A percentile compares a stretch with the other conserved stretches of the same genome.
phyloP scores from a whole-genome alignment of 2,113 vertebrate species.

The Prietella phreatophila region DNA sequence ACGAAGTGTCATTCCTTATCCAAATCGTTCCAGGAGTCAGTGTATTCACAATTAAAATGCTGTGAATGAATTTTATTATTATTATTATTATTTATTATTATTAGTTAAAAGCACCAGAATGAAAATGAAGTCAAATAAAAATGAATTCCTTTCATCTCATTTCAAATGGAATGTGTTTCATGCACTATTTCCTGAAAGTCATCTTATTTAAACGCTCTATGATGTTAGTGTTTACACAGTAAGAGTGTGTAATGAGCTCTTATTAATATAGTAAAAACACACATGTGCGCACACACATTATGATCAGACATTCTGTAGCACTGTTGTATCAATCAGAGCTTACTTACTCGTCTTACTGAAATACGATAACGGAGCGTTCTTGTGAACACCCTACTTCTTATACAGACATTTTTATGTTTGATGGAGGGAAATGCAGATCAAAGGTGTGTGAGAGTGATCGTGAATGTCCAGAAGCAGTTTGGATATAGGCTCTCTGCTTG shows the following conservation, averaged over 20 bases:
- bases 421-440: neutral
- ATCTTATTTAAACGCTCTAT: neutral
- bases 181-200: neutral
- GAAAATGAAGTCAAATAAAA: no score
- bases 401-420: neutral
- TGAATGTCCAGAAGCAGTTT: neutral
- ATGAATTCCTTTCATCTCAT: neutral
- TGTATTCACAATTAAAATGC: neutral
- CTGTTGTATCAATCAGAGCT: neutral
- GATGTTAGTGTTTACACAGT: neutral
- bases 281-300: neutral
- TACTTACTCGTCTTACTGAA: neutral
- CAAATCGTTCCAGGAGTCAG: neutral
- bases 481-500: neutral
- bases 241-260: conserved; percentile 1
- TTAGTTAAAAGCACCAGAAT: neutral
- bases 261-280: conserved; percentile 25
- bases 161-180: neutral
- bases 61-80: neutral
- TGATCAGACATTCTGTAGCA: neutral
- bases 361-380: neutral
- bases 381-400: neutral
- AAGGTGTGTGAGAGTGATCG: neutral
- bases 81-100: neutral
- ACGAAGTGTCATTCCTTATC: neutral